Base-by-base conservation (phyloP, 2,797 vertebrate species). In the Lycodopsis pacificus region DNA sequence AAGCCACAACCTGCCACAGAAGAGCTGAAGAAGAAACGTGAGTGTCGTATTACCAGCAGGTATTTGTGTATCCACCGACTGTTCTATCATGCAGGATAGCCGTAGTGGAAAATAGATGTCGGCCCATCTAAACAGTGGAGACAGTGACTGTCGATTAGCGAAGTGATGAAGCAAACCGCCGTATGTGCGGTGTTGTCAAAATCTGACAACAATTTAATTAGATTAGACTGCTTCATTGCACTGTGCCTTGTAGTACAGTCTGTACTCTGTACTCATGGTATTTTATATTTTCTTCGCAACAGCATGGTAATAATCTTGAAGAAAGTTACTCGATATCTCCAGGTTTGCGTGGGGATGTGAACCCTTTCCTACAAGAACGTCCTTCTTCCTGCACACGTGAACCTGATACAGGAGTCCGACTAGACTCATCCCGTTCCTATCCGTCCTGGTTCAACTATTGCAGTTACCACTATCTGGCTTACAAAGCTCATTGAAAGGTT, bases 401-500 rank as follows among this genome's bases (percentile, higher is more conserved):
- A 56, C 66, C 30, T 32, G 13, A 46, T 20, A 48, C 40, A 76
- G 17, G 32, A 58, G 42, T 15, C 40, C 5, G 53, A 48, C 30
- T 32, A 40, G 32, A 68, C 30, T 27, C 51, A 30, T 64, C 44
- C 72, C 34, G 58, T 76, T 62, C 44, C 14, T 53, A 22, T 79
- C 58, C 38, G 19, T 66, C 36, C 36, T 7, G 8, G 59, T 73
- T 67, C 66, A 79, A 72, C 58, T 49, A 38, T 77, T 57, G 51
- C 66, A 51, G 10, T n/a, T 38, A 56, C 34, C 32, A 20, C 22
- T 54, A 53, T 73, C 64, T 64, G 61, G 44, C 27, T 77, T 65
- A 27, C 63, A 56, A 75, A 68, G 57, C 70, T 79, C 73, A 80
- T 83, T 82, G 79, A 74, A 7, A 82, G 48, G 58, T 65, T 66